A percentile compares a stretch with the other conserved stretches of the same genome.
These are phyloP conservation scores for Lucifuga dentata DNA, from an alignment of 2,113 vertebrate species.

Conservation along the genomic window DNA sequence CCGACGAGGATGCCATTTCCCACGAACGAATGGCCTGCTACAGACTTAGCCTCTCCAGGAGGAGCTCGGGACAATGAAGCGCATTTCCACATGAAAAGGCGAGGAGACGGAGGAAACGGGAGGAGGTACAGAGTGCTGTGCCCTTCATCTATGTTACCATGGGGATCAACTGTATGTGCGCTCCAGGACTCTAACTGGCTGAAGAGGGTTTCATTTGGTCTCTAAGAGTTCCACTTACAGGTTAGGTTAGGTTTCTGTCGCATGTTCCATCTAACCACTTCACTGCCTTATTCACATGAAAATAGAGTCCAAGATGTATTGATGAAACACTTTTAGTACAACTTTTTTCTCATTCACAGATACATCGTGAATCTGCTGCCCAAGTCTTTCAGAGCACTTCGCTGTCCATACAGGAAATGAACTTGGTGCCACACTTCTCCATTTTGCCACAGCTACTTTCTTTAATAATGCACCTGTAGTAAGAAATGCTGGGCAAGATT, in stretches of 20 bases:
- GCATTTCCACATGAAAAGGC: conserved; percentile 78
- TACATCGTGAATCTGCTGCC: background rate
- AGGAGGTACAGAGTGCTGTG: conserved; percentile 54
- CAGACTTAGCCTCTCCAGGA: conserved; percentile 19
- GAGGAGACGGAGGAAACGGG: conserved; percentile 47
- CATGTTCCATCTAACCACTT: conserved; percentile 68
- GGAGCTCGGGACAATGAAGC: conserved; percentile 58
- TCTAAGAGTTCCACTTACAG: conserved; percentile 59
- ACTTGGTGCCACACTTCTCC: background rate
- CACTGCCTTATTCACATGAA: conserved; percentile 59
- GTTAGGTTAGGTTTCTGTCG: conserved; percentile 40
- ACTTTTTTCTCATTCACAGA: conserved; percentile 6
- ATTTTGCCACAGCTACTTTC: background rate
- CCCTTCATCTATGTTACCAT: conserved; percentile 73
- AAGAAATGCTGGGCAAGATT: too few relatives aligned
- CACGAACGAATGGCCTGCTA: background rate
- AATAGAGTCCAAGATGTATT: conserved; percentile 50
- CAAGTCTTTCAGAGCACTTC: conserved; percentile 6
- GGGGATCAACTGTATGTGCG: conserved; percentile 66
- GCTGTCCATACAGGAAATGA: background rate
- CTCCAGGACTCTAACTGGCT: conserved; percentile 66
- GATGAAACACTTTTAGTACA: conserved; percentile 41
- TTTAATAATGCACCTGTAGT: background rate
- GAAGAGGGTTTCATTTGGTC: conserved; percentile 68
- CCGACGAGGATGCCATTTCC: conserved; percentile 16